Evolutionary conservation across 2,888 invertebrate genomes (phyloP), one percentile per base, ranked within the genome.

Genomic region (Dexiosoma caninum): DNA sequence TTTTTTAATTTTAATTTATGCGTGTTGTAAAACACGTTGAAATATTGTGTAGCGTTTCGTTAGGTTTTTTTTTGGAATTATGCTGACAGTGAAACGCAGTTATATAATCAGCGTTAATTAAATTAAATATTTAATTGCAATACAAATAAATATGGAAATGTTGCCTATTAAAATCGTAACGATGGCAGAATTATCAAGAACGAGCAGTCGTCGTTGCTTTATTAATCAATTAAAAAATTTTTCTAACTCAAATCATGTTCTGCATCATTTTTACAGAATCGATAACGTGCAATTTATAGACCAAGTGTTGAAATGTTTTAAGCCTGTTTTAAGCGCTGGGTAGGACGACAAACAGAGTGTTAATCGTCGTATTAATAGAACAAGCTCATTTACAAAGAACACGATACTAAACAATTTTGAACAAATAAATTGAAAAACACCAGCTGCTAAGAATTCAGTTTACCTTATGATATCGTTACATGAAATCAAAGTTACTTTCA

Each of bases 1-100:
- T 37, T 59, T 32, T 40, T 46, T 62, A n/a, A 37, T 74, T 53
- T 60, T 66, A 60, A 75, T 75, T 60, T 66, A 66, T 75, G 75
- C 75, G 46, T 75, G 57, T 64, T 51, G 16, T 51, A 78, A 42
- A 69, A 69, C 62, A 69, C 60, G 60, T 44, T 53, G 27, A 67
- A 37, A 60, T 27, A n/a, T 9, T 35, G 19, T 60, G 16, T 42
- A 10, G 2, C 53, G 42, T 55, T 14, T 35, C 2, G 12, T 23
- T 16, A 14, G 1, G 19, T 21, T 44, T 5, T 0, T 75, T 44
- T 51, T 44, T 23, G 62, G 51, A 62, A 74, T 32, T 46, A 8
- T 10, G n/a, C 44, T 53, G 23, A n/a, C 53, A 32, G 51, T 21
- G 21, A 35, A 53, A 42, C 30, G 55, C 27, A 27, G 4, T 27